Percentiles rank a stretch among this genome's conserved stretches.
Conservation (phyloP, 1,140 invertebrate genomes). For the Drosophila subobscura region DNA sequence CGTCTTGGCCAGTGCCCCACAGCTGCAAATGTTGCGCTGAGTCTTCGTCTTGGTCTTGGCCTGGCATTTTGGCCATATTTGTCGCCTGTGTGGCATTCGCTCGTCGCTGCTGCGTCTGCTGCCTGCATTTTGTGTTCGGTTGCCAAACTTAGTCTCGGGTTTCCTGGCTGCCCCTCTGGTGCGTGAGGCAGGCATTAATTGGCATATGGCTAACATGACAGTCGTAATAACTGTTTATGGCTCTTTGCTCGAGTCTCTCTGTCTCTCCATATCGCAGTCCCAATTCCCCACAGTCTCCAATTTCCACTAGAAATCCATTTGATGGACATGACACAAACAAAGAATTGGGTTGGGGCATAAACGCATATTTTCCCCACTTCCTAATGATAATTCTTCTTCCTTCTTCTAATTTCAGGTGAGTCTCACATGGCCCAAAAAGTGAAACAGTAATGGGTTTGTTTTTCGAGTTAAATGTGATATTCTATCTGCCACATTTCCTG, state of each 20-base stretch:
- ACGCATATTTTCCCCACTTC: background rate
- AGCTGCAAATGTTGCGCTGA: background rate
- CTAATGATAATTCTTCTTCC: conserved; percentile 5
- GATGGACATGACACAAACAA: conserved; percentile 9
- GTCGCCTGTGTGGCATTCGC: conserved; percentile 67
- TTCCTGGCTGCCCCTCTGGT: conserved; percentile 31
- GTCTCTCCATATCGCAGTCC: background rate
- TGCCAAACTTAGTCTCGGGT: conserved; percentile 37
- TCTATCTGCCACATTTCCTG: conserved; percentile 1
- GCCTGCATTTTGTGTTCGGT: conserved; percentile 46
- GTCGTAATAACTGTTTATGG: conserved; percentile 63
- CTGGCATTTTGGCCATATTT: conserved; percentile 75
- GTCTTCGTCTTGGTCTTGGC: conserved; percentile 11
- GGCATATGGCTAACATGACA: conserved; percentile 27
- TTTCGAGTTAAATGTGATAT: background rate
- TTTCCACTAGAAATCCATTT: background rate
- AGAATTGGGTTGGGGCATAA: background rate
- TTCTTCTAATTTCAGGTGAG: conserved; percentile 54
- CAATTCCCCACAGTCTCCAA: conserved; percentile 1
- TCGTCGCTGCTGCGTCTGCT: background rate
- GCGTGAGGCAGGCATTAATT: conserved; percentile 66
- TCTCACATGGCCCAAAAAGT: background rate
- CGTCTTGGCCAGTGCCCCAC: too few relatives aligned
- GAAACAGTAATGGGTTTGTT: background rate
- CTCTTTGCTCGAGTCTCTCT: conserved; percentile 12